Evolutionary conservation across 1,140 invertebrate species (phyloP), one percentile per base, ranked within the genome.

Genomic region (Portunus trituberculatus): DNA sequence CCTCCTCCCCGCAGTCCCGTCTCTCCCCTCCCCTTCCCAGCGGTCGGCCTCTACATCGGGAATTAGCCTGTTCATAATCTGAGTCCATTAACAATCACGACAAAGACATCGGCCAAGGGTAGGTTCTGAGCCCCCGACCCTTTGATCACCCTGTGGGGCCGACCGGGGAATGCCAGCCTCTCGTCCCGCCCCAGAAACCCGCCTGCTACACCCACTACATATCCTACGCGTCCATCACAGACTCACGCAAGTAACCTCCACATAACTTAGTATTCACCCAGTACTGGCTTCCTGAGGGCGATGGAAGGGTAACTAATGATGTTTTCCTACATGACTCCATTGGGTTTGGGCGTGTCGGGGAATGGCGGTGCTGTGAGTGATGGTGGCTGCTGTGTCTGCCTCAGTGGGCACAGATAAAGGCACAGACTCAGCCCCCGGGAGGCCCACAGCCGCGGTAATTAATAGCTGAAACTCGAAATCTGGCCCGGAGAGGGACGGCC

Each of bases 51-150:
- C 48, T 84, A 52, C 82, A 93, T 48, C 29, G 83, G 92, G 92
- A 93, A 93, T 93, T 93, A 93, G 92, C 92, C 92, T 86, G 92
- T 93, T 93, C 92, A 93, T 93, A 93, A 93, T 93, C 92, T 87
- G 45, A 32, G 92, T 93, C 92, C 92, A 93, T 93, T 93, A 93
- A 93, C 83, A 87, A 93, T 93, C 83, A 93, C 82, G 82, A 93
- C 92, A 93, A 93, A 93, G 92, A 87, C 92, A 93, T 87, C 83
- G 92, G 83, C 83, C 84, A 84, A 16, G 83, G 48, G 45, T 48
- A 93, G 29, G 45, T 48, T 83, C 31, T 29, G 90, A 31, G 46
- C 29, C 76, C 48, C 83, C 25, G 92, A 93, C 92, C 92, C 92
- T 93, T 93, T 93, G 83, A 87, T 93, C 92, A 87, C 92, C 45